These are phyloP conservation scores for Leucoraja erinaceus DNA, from an alignment of 2,113 vertebrate species.

Conservation along the genomic window DNA sequence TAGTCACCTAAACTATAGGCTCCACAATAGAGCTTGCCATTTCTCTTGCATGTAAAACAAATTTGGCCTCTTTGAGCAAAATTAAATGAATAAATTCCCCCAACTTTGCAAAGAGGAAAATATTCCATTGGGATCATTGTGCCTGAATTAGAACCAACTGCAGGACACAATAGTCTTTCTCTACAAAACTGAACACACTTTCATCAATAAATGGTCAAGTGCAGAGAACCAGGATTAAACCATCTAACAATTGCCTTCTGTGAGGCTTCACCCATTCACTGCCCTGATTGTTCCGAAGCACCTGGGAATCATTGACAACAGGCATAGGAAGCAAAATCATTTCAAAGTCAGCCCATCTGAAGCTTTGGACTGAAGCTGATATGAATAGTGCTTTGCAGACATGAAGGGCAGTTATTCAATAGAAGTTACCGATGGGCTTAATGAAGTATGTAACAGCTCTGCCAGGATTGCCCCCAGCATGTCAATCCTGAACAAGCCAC, in stretches of 20 bases:
- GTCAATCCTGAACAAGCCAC: neutral
- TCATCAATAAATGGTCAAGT: neutral
- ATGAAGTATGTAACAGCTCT: neutral
- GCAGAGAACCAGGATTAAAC: neutral
- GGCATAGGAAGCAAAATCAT: neutral
- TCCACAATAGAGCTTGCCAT: neutral
- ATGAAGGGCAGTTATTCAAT: neutral
- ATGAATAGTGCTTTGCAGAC: neutral
- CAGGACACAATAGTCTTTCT: neutral
- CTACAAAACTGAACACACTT: neutral
- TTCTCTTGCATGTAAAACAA: neutral
- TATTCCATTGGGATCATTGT: neutral
- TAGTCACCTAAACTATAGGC: neutral
- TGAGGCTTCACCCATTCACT: neutral
- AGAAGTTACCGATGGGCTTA: no score
- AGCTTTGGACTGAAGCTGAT: neutral
- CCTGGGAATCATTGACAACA: conserved; percentile 6
- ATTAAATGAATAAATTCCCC: neutral
- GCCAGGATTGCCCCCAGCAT: neutral
- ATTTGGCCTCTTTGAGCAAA: neutral
- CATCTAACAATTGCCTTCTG: neutral
- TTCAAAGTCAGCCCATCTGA: conserved; percentile 21
- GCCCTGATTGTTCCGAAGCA: neutral
- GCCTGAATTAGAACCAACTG: neutral
- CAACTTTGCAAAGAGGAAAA: neutral